Evolutionary conservation across 2,888 invertebrate genomes (phyloP).

Genomic region (Drosophila meridionalis): DNA sequence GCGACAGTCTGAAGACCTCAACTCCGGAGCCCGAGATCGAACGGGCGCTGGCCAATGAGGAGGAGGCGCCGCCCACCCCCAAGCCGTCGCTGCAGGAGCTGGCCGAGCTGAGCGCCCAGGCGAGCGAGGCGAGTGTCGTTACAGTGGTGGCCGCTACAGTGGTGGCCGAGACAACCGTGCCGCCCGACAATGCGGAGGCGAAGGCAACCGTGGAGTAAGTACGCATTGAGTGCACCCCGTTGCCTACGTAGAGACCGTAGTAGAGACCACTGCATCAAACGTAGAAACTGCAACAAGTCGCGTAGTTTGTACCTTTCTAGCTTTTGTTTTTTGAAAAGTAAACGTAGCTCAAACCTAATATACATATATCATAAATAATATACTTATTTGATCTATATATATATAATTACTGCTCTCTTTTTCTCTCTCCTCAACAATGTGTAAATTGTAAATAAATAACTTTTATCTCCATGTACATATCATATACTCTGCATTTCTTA

Average conservation of each 20-base stretch:
- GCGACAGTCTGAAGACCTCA: slow-evolving; percentile 83
- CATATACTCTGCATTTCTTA: slow-evolving; percentile 67
- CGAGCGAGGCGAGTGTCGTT: slow-evolving; percentile 18
- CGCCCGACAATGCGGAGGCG: slow-evolving; percentile 4
- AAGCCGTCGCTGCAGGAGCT: slow-evolving; percentile 82
- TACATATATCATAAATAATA: slow-evolving; percentile 18
- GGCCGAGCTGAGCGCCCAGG: slow-evolving; percentile 66
- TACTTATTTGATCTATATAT: slow-evolving; percentile 35
- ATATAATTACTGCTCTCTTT: slow-evolving; percentile 51
- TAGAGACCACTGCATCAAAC: slow-evolving; percentile 56
- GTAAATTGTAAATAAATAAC: slow-evolving; percentile 75
- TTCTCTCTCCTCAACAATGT: slow-evolving; percentile 47
- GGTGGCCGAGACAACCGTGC: slow-evolving; percentile 18
- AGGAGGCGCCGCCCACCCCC: slow-evolving; percentile 82
- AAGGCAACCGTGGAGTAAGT: slow-evolving; percentile 65
- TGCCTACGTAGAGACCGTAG: slow-evolving; percentile 58
- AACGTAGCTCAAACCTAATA: slow-evolving; percentile 43
- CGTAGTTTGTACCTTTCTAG: slow-evolving; percentile 51
- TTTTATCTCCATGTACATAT: slow-evolving; percentile 67
- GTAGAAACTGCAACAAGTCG: slow-evolving; percentile 45
- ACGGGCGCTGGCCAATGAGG: slow-evolving; percentile 77
- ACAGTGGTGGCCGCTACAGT: slow-evolving; percentile 19
- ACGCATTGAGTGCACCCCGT: slow-evolving; percentile 56
- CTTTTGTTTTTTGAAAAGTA: slow-evolving; percentile 38
- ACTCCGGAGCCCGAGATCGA: slow-evolving; percentile 85